Conservation (phyloP, 2,888 invertebrate genomes). For the Leistus spinibarbis region DNA sequence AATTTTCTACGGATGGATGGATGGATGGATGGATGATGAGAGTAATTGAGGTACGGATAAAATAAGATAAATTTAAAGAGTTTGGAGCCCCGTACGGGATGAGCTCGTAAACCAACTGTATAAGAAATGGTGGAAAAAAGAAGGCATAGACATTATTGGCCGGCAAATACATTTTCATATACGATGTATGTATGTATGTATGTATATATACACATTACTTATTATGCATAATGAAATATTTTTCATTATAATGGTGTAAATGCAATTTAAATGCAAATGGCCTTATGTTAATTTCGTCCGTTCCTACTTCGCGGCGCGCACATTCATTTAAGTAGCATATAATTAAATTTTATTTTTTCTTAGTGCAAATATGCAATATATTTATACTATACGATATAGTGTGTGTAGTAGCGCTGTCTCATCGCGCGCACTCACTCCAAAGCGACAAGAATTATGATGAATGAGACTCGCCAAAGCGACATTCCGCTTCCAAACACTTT, state of each 20-base stretch:
- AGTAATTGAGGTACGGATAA: too few species aligned
- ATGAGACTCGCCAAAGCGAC: too few species aligned
- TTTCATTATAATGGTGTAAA: slow-evolving; percentile 59
- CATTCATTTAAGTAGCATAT: slow-evolving; percentile 75
- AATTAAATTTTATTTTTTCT: slow-evolving; percentile 67
- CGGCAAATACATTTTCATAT: slow-evolving; percentile 53
- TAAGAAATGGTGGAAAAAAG: slow-evolving; percentile 40
- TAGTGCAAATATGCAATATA: slow-evolving; percentile 54
- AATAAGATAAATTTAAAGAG: slow-evolving; percentile 39
- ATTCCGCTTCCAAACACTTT: too few species aligned
- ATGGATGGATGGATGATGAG: too few species aligned
- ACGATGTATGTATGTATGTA: too few species aligned
- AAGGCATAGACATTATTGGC: slow-evolving; percentile 47
- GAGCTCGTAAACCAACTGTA: slow-evolving; percentile 37
- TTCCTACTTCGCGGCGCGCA: slow-evolving; percentile 58
- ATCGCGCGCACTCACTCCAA: not conserved
- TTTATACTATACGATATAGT: slow-evolving; percentile 5
- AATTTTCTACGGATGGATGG: too few species aligned
- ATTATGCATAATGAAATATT: slow-evolving; percentile 57
- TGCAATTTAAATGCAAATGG: slow-evolving; percentile 60
- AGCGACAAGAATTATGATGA: too few species aligned
- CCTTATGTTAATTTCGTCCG: slow-evolving; percentile 59
- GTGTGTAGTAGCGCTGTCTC: slow-evolving; percentile 1
- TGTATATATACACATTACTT: slow-evolving; percentile 56
- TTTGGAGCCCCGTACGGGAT: slow-evolving; percentile 36